Evolutionary conservation across 1,140 invertebrate genomes (phyloP), one percentile per base, ranked within the genome.

Genomic region (Reticulitermes speratus): DNA sequence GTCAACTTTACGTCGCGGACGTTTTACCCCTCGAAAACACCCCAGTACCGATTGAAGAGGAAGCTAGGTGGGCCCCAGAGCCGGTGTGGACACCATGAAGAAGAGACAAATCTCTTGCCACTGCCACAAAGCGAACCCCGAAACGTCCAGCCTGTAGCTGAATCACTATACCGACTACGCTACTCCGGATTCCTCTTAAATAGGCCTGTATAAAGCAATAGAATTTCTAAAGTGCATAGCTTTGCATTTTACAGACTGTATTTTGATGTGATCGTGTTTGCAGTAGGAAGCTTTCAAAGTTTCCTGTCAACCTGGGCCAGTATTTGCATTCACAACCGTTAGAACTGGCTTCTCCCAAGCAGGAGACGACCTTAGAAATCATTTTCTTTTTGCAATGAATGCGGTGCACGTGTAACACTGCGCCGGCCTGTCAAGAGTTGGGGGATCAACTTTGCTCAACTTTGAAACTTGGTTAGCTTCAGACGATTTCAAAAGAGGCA

Each of bases 341-440:
- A 84, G 83, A 44, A 19, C 21, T 30, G 65, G 65, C 83, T 52
- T 52, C 83, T 84, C 83, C 25, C 23, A 44, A 84, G 32, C 44
- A 84, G 21, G n/a, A 30, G 48, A 44, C 32, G 48, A 45, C 83
- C 83, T 84, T 44, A 45, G 83, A 84, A 84, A 84, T 84, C 83
- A 84, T 45, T 45, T 84, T 44, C 83, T 84, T 84, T 83, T 84
- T 44, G 83, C 83, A 44, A 84, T 84, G 48, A 84, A 84, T 84
- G 83, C 83, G 7, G 8, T 19, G 83, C 83, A 84, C 83, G 83
- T 52, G 48, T 52, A 19, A 8, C 82, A 16, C 14, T 2, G 82
- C 82, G 38, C 38, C 38, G 38, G 2, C 82, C 44, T 16, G 82
- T 5, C 14, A 16, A 25, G 32, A 82, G 82, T 82, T 84, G 23